Evolutionary conservation across 1,140 invertebrate genomes (phyloP), one percentile per base, ranked within the genome.

Genomic region (Steinernema feltiae): DNA sequence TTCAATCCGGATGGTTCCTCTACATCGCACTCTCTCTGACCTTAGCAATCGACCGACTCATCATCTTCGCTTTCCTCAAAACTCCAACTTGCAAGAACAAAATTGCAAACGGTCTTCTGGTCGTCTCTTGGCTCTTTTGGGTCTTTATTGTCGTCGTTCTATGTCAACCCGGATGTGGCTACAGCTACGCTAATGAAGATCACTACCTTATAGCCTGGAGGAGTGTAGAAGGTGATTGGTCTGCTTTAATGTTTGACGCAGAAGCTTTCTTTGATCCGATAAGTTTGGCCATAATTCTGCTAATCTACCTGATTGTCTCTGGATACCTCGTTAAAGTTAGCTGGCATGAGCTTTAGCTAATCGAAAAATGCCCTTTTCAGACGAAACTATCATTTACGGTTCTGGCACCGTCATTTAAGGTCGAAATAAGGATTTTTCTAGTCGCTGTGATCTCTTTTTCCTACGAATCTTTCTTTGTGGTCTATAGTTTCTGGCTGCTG

Each of bases 1-100:
- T 63, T 27, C 53, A 63, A 63, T 63, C 53, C 15, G 53, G 53
- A 12, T 63, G 53, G 53, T 27, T 63, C 24, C 53, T 63, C 53
- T 63, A 63, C 53, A 12, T 27, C 2, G 53, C 12, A 17, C 12
- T 63, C 3, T 27, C 24, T 63, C 24, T 63, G 24, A 27, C 53
- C 24, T 3, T 63, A 3, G 53, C 53, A 7, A 27, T 63, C 7
- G 53, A 63, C 24, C 53, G 53, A 17, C 24, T 63, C 12, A 7
- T 63, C 12, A 63, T 63, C 2, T 63, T 63, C 24, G 53, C 53
- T 27, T 12, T 27, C 24, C 53, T 21, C 18, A 7, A 63, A 7
- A 63, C 7, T 12, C 12, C 3, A 63, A 7, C 7, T 3, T 17
- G 7, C 12, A 63, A 63, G 7, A 7, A 12, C 24, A 63, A 63